Evolutionary conservation across 2,113 vertebrate genomes (phyloP).

Genomic region (Xenopus laevis): DNA sequence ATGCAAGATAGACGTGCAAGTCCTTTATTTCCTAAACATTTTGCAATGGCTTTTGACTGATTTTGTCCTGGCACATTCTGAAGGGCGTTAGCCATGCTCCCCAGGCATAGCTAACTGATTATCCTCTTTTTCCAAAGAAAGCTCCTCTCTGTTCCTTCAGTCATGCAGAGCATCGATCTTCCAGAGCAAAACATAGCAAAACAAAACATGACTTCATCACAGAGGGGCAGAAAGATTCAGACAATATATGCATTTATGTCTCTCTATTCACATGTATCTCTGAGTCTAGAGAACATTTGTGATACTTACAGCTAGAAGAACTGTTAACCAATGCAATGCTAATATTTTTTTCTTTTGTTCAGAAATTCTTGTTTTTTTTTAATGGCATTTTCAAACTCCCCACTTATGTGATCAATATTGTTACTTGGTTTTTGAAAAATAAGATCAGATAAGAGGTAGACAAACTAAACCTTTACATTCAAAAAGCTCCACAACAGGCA

Average conservation of each 20-base stretch:
- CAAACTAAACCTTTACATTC: too few species aligned
- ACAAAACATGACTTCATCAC: constrained; percentile 10
- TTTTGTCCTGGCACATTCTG: constrained; percentile 54
- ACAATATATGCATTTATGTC: background rate
- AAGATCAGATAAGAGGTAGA: too few species aligned
- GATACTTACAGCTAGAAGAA: too few species aligned
- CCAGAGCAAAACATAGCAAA: background rate
- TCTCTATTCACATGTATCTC: too few species aligned
- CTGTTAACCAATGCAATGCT: too few species aligned
- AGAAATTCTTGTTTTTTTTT: too few species aligned
- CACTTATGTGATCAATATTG: too few species aligned
- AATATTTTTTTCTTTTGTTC: too few species aligned
- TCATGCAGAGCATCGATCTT: constrained; percentile 6
- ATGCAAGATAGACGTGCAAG: constrained; percentile 67
- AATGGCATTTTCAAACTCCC: too few species aligned
- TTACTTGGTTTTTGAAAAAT: too few species aligned
- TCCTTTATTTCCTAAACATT: constrained; percentile 62
- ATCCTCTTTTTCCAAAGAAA: constrained; percentile 45
- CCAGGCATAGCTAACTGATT: constrained; percentile 75
- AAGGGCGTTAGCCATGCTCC: constrained; percentile 56
- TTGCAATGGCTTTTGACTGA: constrained; percentile 36
- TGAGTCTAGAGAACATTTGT: too few species aligned
- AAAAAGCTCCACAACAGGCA: too few species aligned
- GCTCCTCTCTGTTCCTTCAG: constrained; percentile 50
- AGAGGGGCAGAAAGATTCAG: background rate